These are phyloP conservation scores for Ceraclea dissimilis DNA, from an alignment of 2,888 invertebrate genomes.

Conservation along the genomic window DNA sequence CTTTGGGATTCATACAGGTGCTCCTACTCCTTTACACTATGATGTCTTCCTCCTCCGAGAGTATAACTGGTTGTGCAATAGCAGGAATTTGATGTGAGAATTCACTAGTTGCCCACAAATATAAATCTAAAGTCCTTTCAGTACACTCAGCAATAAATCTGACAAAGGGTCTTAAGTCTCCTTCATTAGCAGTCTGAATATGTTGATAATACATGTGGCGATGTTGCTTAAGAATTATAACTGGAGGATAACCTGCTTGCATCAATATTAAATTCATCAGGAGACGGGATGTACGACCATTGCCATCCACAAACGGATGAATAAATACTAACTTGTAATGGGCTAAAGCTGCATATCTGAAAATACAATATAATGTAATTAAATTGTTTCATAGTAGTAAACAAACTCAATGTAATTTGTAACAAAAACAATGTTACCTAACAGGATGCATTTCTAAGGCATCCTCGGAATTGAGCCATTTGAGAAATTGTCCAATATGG, in stretches of 20 bases:
- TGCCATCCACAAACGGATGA: constrained; percentile 96
- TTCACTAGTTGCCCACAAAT: constrained; percentile 76
- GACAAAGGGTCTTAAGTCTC: constrained; percentile 92
- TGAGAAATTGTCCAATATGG: constrained; percentile 82
- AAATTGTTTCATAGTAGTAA: not conserved
- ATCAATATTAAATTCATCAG: constrained; percentile 94
- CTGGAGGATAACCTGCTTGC: constrained; percentile 93
- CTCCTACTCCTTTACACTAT: too few species aligned
- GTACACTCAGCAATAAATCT: constrained; percentile 93
- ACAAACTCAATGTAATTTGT: not conserved
- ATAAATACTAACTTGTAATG: constrained; percentile 96
- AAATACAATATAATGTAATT: too few species aligned
- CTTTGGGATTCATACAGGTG: too few species aligned
- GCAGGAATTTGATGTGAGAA: constrained; percentile 61
- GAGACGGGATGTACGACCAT: constrained; percentile 89
- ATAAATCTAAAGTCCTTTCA: constrained; percentile 80
- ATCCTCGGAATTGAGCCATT: constrained; percentile 88
- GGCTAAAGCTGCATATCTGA: constrained; percentile 85
- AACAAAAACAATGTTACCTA: constrained; percentile 40
- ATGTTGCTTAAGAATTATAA: constrained; percentile 86
- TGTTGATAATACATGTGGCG: constrained; percentile 80
- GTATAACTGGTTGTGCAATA: constrained; percentile 46
- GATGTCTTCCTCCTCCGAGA: constrained; percentile 31
- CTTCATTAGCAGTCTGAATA: constrained; percentile 84
- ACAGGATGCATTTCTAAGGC: constrained; percentile 83